Evolutionary conservation across 2,888 invertebrate species (phyloP), one percentile per base, ranked within the genome.

Genomic region (Hypomecis punctinalis): DNA sequence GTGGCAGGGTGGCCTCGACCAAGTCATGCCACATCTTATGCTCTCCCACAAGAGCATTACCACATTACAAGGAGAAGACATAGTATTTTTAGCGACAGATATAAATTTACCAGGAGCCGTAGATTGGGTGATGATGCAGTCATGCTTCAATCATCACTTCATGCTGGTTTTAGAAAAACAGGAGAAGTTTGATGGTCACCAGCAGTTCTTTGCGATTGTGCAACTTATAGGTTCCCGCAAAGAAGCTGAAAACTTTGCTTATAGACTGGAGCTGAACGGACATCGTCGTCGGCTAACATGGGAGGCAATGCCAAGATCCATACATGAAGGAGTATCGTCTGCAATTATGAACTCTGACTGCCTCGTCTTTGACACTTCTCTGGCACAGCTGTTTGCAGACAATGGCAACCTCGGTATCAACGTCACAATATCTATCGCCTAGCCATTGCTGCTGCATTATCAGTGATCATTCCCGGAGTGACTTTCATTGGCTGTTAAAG

Each of bases 81-180:
- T 99, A 78, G 99, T 99, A 57, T 99, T 99, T 90, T 93, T 99
- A 77, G 99, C 99, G 1, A 99, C 99, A 45, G 99, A 99, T 89
- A 99, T 99, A 68, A 99, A 99, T 93, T 95, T 99, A 73, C 99
- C 99, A 6, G 99, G 99, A 65, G 99, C 99, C 40, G 99, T 99
- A 8, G 99, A 99, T 89, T 99, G 99, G 99, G 98, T 98, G 5
- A 99, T 99, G 99, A 99, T 99, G 99, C 99, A 99, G 92, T 98
- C 98, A 37, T 99, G 99, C 90, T 99, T 99, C 88, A 98, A 98
- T 62, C 99, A 99, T 85, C 98, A 99, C 89, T 99, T 99, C 84
- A 99, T 99, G 99, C 94, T 99, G 73, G 99, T 99, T 42, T 94
- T 99, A 56, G 99, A 99, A 86, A 99, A 99, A 86, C 98, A 99